Base-by-base conservation (phyloP, 1,140 invertebrate genomes). In the Zaprionus inermis region DNA sequence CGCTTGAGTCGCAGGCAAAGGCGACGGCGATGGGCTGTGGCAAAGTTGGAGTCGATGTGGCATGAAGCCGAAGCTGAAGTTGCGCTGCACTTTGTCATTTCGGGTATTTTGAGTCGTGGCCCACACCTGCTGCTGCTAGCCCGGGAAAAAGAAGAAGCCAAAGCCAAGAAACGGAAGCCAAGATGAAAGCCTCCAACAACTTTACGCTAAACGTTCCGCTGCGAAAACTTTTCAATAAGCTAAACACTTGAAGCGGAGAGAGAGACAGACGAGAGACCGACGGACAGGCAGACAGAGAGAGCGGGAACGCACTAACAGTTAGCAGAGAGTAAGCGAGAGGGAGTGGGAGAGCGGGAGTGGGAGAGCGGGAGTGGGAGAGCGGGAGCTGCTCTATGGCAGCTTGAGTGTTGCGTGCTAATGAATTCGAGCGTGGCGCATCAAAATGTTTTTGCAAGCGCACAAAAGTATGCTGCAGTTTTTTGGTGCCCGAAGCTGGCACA, bases 171-270 rank as follows among this genome's bases (percentile, higher is more conserved):
- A 12, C 1, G 18, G 18, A 18, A 49, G 44, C 44, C 16, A 49
- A 18, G 10, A 49, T 20, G 44, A 49, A 52, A 46, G 56, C 44
- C 66, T 61, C 54, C 61, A 61, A 64, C 70, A 79, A 79, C 49
- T 79, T 79, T 69, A 70, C 65, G 72, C 71, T 72, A 81, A 80
- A 78, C 78, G 75, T 74, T 71, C 49, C 65, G 46, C 72, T 44
- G 73, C 71, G 73, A 71, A 88, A 86, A 86, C 70, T 86, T 86
- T 86, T 86, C 83, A 86, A 86, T 86, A 86, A 86, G 83, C 83
- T 88, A 86, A 86, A 86, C 83, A 86, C 83, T 86, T 83, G 55
- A 67, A 69, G 72, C 81, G 69, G 72, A 49, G 57, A 61, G 36
- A 64, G 24, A 5, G 24, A 28, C n/a, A n/a, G n/a, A n/a, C n/a